phyloP scores from a whole-genome alignment of 2,113 vertebrate genomes.

The Festucalex cinctus region DNA sequence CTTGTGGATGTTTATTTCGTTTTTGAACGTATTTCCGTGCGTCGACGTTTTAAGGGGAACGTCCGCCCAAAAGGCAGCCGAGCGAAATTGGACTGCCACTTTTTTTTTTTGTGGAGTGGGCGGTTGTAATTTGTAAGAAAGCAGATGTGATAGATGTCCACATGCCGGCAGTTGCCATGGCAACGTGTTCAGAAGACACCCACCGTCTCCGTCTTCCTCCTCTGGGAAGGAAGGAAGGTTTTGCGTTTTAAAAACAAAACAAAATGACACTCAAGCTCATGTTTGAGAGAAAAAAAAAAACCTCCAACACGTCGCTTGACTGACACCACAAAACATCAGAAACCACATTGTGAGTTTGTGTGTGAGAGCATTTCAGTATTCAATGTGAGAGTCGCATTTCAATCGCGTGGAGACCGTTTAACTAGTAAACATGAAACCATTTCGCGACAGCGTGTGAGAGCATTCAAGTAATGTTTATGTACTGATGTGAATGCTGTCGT shows the following conservation, averaged over 20 bases:
- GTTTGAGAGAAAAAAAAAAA: neutral
- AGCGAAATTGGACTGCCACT: neutral
- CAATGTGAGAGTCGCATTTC: too few relatives aligned
- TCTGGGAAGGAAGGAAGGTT: neutral
- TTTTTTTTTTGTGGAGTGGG: slow-evolving; percentile 1
- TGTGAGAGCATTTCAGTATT: too few relatives aligned
- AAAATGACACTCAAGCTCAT: neutral
- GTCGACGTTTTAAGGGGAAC: too few relatives aligned
- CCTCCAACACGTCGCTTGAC: neutral
- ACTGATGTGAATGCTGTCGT: too few relatives aligned
- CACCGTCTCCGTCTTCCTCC: neutral
- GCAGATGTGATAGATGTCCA: slow-evolving; percentile 1
- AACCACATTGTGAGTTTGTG: too few relatives aligned
- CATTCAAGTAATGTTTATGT: too few relatives aligned
- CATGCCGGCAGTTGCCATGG: neutral
- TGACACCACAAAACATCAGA: too few relatives aligned
- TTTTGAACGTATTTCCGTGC: too few relatives aligned
- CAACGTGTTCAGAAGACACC: neutral
- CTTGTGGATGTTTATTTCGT: too few relatives aligned
- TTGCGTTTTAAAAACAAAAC: neutral
- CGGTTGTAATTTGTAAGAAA: neutral
- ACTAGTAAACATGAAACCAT: too few relatives aligned
- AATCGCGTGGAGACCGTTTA: too few relatives aligned
- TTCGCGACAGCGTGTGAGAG: too few relatives aligned
- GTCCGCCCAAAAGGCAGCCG: neutral